Conservation (phyloP, 2,888 invertebrate species). For the Strigamia maritima region DNA sequence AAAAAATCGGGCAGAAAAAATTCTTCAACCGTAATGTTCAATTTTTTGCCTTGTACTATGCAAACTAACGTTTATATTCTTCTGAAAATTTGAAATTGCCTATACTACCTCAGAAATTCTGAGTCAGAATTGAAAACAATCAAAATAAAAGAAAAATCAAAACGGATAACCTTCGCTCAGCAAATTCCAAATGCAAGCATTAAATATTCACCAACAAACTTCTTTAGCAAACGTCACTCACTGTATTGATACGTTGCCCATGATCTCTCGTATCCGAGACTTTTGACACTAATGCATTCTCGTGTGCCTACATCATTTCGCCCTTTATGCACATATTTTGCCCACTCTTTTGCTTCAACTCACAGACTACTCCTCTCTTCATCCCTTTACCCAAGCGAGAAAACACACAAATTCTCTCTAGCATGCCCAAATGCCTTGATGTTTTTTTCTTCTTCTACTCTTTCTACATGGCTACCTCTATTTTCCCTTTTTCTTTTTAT, state of each 20-base stretch:
- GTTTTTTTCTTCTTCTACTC: conserved; percentile 19
- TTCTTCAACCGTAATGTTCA: too few species aligned
- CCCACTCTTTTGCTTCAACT: conserved; percentile 9
- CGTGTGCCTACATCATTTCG: conserved; percentile 32
- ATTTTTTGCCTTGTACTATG: too few species aligned
- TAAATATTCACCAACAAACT: conserved; percentile 13
- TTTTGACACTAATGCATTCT: conserved; percentile 32
- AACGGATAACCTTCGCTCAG: background rate
- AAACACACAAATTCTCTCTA: conserved; percentile 31
- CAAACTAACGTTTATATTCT: too few species aligned
- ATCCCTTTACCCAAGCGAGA: conserved; percentile 11
- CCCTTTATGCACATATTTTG: conserved; percentile 30
- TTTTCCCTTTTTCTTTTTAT: conserved; percentile 7
- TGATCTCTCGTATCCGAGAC: conserved; percentile 21
- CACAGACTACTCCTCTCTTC: conserved; percentile 5
- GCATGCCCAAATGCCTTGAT: conserved; percentile 25
- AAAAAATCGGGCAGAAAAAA: too few species aligned
- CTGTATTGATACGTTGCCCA: conserved; percentile 1
- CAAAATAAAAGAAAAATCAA: background rate
- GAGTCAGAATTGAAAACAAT: background rate
- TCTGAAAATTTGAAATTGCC: too few species aligned
- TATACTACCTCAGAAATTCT: too few species aligned
- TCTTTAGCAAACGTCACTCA: conserved; percentile 12
- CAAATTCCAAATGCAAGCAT: background rate
- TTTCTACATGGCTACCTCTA: conserved; percentile 18